A percentile compares a stretch with the other conserved stretches of the same genome.
phyloP scores from a whole-genome alignment of 2,888 invertebrate genomes.

The Dolichopus griseipennis region DNA sequence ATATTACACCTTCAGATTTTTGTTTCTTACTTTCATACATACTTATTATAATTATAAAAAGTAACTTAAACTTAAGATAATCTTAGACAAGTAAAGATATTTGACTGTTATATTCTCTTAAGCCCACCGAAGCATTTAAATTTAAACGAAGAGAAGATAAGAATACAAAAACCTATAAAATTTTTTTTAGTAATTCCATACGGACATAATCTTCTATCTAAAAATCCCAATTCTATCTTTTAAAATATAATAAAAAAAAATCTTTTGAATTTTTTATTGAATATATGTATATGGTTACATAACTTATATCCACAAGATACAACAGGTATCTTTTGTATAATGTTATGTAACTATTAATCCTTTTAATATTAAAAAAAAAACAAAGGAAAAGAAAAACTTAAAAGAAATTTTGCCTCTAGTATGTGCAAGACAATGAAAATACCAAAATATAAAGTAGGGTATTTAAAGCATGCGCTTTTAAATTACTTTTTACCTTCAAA shows the following conservation, averaged over 20 bases:
- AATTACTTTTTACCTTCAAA: background rate
- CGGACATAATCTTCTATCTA: background rate
- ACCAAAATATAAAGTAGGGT: background rate
- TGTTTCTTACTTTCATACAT: no score
- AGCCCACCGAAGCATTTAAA: no score
- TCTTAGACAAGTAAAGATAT: no score
- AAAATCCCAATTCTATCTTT: background rate
- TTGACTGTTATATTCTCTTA: no score
- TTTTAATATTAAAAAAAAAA: background rate
- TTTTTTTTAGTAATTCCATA: background rate
- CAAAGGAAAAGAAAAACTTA: no score
- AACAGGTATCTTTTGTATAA: background rate
- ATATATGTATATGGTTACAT: background rate
- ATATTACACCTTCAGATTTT: no score
- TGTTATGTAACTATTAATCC: background rate
- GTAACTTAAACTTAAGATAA: no score
- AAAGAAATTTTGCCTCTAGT: background rate
- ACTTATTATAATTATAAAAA: no score
- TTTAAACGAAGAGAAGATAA: no score
- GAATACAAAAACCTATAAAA: no score
- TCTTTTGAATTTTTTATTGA: background rate
- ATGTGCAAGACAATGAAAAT: background rate
- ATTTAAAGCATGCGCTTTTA: slow-evolving; percentile 1
- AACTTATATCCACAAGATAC: background rate
- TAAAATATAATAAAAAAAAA: background rate